phyloP scores from a whole-genome alignment of 2,113 vertebrate species.

The Myrmecobius fasciatus region DNA sequence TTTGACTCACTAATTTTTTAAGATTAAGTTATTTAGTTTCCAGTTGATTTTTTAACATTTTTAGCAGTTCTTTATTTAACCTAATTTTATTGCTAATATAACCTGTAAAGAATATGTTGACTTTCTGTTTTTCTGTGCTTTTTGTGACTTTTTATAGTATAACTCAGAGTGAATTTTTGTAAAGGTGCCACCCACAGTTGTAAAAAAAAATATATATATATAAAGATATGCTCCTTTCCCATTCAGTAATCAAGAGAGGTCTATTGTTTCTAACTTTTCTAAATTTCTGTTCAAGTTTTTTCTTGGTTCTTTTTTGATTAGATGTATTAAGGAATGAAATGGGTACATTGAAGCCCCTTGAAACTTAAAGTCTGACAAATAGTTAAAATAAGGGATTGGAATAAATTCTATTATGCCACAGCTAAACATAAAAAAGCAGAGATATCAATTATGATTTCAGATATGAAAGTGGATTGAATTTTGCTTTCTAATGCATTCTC shows the following conservation, averaged over 20 bases:
- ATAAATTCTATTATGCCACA: no score
- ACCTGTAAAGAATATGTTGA: no score
- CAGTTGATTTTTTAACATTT: neutral
- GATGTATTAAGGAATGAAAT: neutral
- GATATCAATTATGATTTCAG: no score
- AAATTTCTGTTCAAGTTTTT: neutral
- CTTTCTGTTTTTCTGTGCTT: no score
- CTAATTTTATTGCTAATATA: neutral
- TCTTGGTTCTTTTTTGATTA: neutral
- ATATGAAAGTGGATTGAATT: neutral
- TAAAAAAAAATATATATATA: no score
- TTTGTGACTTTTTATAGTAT: neutral
- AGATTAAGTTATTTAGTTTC: no score
- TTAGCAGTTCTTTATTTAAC: neutral
- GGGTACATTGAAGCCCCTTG: neutral
- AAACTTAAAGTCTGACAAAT: no score
- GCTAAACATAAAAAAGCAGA: no score
- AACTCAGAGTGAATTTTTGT: neutral
- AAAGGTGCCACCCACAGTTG: neutral
- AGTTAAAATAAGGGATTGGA: no score
- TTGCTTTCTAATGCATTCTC: neutral
- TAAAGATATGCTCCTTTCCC: neutral
- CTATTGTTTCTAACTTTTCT: neutral
- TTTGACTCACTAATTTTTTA: no score
- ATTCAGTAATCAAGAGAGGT: neutral